Conservation (phyloP, 2,113 vertebrate species). For the Leptodactylus fuscus region DNA sequence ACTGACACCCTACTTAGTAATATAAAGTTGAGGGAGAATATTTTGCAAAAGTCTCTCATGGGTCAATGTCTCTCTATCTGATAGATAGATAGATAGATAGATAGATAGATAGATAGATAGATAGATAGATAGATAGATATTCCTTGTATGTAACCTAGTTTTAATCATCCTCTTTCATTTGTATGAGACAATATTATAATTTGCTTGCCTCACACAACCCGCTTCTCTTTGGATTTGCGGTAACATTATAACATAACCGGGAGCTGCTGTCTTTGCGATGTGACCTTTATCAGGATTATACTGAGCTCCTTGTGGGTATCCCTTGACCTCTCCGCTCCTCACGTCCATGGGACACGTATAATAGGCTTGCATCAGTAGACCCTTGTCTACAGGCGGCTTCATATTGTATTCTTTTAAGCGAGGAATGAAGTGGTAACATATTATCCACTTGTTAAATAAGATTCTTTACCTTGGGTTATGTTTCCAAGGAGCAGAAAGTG, state of each 20-base stretch:
- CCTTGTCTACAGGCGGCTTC: neutral
- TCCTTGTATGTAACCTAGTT: too few relatives aligned
- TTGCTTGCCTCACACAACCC: neutral
- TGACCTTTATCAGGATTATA: conserved; percentile 1
- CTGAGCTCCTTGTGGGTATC: neutral
- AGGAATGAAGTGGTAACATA: conserved; percentile 14
- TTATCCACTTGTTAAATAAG: conserved; percentile 30
- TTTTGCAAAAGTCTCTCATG: too few relatives aligned
- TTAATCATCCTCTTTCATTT: neutral
- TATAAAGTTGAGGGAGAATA: too few relatives aligned
- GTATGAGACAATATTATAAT: neutral
- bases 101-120: too few relatives aligned
- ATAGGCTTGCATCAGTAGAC: neutral
- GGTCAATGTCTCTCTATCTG: too few relatives aligned
- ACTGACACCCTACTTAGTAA: too few relatives aligned
- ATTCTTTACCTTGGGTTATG: conserved; percentile 29
- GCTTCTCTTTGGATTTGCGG: neutral
- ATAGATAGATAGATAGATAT: too few relatives aligned
- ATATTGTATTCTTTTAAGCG: conserved; percentile 11
- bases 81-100: too few relatives aligned
- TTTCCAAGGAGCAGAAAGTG: conserved; percentile 36
- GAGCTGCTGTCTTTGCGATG: neutral
- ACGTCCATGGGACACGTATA: neutral
- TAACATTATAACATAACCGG: neutral
- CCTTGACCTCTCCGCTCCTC: neutral